These are phyloP conservation scores for Notothenia rossii DNA, from an alignment of 2,113 vertebrate species.

Conservation along the genomic window DNA sequence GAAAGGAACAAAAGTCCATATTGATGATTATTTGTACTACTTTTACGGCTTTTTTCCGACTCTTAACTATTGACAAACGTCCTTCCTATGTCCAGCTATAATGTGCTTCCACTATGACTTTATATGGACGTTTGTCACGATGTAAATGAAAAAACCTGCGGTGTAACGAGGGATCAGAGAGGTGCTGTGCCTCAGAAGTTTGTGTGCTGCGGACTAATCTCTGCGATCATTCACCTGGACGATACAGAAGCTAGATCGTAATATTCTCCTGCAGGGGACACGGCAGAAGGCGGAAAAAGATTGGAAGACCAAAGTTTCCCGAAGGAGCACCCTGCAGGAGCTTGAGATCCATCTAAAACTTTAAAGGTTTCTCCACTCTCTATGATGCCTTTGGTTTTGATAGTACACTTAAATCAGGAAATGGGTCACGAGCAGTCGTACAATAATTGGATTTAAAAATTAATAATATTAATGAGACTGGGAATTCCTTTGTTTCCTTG, in stretches of 20 bases:
- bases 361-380: slow-evolving; percentile 32
- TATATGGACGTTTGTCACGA: slow-evolving; percentile 52
- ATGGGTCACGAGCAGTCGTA: slow-evolving; percentile 79
- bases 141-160: slow-evolving; percentile 77
- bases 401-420: slow-evolving; percentile 75
- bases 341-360: slow-evolving; percentile 32
- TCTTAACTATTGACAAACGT: slow-evolving; percentile 1
- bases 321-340: slow-evolving; percentile 32
- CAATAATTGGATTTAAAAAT: slow-evolving; percentile 86
- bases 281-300: slow-evolving; percentile 14
- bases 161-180: slow-evolving; percentile 85
- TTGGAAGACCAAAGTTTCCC: slow-evolving; percentile 34
- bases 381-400: slow-evolving; percentile 61
- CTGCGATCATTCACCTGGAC: slow-evolving; percentile 81
- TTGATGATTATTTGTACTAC: not conserved
- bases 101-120: slow-evolving; percentile 56
- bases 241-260: slow-evolving; percentile 65
- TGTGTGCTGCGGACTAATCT: slow-evolving; percentile 84
- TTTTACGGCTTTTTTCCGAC: not conserved
- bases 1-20: not conserved
- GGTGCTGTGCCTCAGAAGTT: slow-evolving; percentile 80
- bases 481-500: slow-evolving; percentile 78
- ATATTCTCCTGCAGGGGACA: slow-evolving; percentile 82
- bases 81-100: not conserved
- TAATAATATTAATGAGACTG: slow-evolving; percentile 81